Evolutionary conservation across 1,140 invertebrate species (phyloP), one percentile per base, ranked within the genome.

Genomic region (Nixonia krombeini): DNA sequence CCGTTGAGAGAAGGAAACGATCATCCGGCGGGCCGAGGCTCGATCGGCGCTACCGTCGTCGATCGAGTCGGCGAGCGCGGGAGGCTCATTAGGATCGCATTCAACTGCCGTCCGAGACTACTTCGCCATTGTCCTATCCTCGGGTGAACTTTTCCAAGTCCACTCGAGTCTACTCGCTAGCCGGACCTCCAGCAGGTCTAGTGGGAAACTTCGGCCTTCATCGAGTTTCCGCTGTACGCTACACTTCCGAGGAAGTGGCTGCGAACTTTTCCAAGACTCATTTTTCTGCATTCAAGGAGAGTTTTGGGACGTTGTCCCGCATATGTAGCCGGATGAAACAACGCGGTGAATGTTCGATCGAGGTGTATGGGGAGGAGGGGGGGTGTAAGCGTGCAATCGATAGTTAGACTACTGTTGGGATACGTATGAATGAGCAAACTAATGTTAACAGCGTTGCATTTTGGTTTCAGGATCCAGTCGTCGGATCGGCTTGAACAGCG

Each of bases 1-100:
- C 64, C 57, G 52, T 73, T 66, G 51, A 72, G 73, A 70, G 65
- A 66, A 50, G 46, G n/a, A n/a, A n/a, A n/a, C 47, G 53, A 73
- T 75, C 59, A n/a, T n/a, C n/a, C n/a, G n/a, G n/a, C n/a, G n/a
- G n/a, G n/a, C n/a, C n/a, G n/a, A n/a, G n/a, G n/a, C n/a, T n/a
- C n/a, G 15, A 4, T 38, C 15, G 42, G 15, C 16, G 8, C 16
- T 7, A 21, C 25, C 21, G 1, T 7, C 21, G n/a, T 10, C 13
- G 40, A 26, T 31, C 4, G 9, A 26, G 25, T 26, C 13, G 18
- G 41, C 46, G 55, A 50, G 56, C 51, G 15, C 58, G 41, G 12
- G 4, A 35, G 35, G 49, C 52, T 67, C 59, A 55, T 68, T 68
- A 68, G 58, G 47, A 25, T 1, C 23, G 52, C 28, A 68, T 68